Conservation (phyloP, 2,888 invertebrate species). For the Meganola albula region DNA sequence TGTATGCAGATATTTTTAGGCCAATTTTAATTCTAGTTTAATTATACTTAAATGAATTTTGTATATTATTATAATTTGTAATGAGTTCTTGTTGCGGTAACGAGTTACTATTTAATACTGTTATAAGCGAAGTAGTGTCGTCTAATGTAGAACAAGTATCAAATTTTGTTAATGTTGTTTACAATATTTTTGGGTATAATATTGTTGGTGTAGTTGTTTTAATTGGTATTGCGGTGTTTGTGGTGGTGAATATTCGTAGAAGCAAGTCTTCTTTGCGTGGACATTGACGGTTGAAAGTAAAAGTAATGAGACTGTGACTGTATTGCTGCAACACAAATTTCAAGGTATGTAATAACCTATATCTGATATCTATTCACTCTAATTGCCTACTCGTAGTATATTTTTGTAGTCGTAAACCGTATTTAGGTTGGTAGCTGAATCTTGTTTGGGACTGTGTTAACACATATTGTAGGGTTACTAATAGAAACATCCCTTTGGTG, state of each 20-base stretch:
- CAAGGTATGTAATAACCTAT: too few relatives aligned
- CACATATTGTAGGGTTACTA: too few relatives aligned
- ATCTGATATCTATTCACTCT: too few relatives aligned
- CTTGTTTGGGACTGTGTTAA: too few relatives aligned
- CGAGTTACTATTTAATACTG: slow-evolving; percentile 62
- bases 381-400: too few relatives aligned
- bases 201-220: slow-evolving; percentile 40
- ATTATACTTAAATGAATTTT: slow-evolving; percentile 27
- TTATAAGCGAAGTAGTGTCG: slow-evolving; percentile 54
- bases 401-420: too few relatives aligned
- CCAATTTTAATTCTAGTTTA: slow-evolving; percentile 35
- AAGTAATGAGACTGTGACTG: slow-evolving; percentile 38
- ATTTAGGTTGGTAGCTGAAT: too few relatives aligned
- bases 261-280: slow-evolving; percentile 25
- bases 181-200: slow-evolving; percentile 41
- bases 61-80: slow-evolving; percentile 41
- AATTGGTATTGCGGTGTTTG: slow-evolving; percentile 34
- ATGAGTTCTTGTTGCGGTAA: slow-evolving; percentile 73
- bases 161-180: slow-evolving; percentile 46
- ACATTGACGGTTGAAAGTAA: slow-evolving; percentile 39
- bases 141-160: slow-evolving; percentile 51
- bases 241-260: slow-evolving; percentile 31
- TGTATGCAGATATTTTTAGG: slow-evolving; percentile 44
- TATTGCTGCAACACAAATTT: slow-evolving; percentile 33
- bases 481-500: too few relatives aligned